Evolutionary conservation across 2,888 invertebrate species (phyloP), one percentile per base, ranked within the genome.

Genomic region (Acanthosepion pharaonis): DNA sequence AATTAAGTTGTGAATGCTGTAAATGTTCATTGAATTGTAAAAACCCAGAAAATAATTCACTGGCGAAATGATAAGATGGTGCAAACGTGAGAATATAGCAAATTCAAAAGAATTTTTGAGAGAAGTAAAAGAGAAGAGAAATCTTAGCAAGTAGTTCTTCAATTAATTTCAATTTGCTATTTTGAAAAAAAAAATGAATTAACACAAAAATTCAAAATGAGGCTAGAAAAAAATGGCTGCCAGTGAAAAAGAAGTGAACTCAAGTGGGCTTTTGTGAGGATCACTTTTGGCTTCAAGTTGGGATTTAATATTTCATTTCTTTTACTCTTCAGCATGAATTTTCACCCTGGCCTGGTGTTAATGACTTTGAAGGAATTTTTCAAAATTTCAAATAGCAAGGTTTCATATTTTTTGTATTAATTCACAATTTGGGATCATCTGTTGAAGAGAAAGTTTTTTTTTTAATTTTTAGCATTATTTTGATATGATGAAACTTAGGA

Each of bases 1-100:
- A 28, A 78, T 78, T 9, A n/a, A 78, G 9, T 28, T 78, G 78
- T 28, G n/a, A 78, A 78, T 78, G 78, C 78, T 9, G n/a, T 78
- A 78, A 78, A 78, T 78, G n/a, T 78, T 78, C 78, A 78, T 28
- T 15, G 8, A 15, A 78, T 78, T 78, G 78, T n/a, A 78, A 28
- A 78, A 78, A 78, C n/a, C 78, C 78, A 78, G 78, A 15, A 78
- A 78, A 78, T 78, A 78, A 78, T 78, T n/a, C 78, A 78, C 78
- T 78, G n/a, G n/a, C 8, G 8, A 28, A 78, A 78, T 11, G n/a
- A 78, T 78, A 78, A 78, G 78, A 78, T 28, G 28, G 15, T 78
- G 78, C 28, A 78, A 78, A 78, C 78, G 9, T 78, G 78, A 78
- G 78, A 78, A 78, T 9, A 78, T n/a, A 0, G 28, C 28, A 78